A percentile compares a stretch with the other conserved stretches of the same genome.
Conservation (phyloP, 2,888 invertebrate genomes). For the Pseudoips prasinana region DNA sequence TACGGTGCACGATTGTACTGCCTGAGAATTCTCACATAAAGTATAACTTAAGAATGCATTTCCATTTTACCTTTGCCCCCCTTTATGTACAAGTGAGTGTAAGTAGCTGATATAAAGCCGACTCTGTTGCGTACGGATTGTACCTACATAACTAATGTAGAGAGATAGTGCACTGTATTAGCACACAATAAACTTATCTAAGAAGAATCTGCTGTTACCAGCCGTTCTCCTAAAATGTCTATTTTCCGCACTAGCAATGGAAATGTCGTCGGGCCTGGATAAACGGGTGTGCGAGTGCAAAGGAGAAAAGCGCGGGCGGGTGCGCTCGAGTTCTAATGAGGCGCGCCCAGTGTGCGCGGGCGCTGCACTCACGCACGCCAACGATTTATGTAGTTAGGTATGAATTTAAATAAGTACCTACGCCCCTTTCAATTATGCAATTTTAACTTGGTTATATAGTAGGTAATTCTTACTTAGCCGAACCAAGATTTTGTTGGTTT, state of each 20-base stretch:
- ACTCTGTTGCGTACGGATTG: conserved; percentile 33
- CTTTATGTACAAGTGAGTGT: conserved; percentile 20
- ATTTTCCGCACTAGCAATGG: conserved; percentile 70
- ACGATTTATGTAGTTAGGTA: conserved; percentile 58
- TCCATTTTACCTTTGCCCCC: conserved; percentile 29
- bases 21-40: conserved; percentile 45
- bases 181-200: conserved; percentile 73
- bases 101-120: conserved; percentile 25
- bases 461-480: no score
- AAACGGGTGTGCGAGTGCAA: conserved; percentile 65
- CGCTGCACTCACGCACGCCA: conserved; percentile 62
- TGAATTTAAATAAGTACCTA: conserved; percentile 60
- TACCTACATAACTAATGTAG: conserved; percentile 46
- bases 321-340: conserved; percentile 62
- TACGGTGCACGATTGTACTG: conserved; percentile 52
- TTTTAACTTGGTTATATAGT: no score
- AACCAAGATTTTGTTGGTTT: no score
- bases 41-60: conserved; percentile 22
- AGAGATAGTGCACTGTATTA: conserved; percentile 65
- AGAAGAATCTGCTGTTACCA: conserved; percentile 58
- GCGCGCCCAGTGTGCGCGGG: conserved; percentile 57
- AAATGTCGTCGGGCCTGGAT: conserved; percentile 67
- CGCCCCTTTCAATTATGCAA: conserved; percentile 57
- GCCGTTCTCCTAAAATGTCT: conserved; percentile 70
- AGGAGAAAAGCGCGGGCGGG: conserved; percentile 32